A percentile compares a stretch with the other conserved stretches of the same genome.
Conservation (phyloP, 2,113 vertebrate genomes). For the Proteles cristata region DNA sequence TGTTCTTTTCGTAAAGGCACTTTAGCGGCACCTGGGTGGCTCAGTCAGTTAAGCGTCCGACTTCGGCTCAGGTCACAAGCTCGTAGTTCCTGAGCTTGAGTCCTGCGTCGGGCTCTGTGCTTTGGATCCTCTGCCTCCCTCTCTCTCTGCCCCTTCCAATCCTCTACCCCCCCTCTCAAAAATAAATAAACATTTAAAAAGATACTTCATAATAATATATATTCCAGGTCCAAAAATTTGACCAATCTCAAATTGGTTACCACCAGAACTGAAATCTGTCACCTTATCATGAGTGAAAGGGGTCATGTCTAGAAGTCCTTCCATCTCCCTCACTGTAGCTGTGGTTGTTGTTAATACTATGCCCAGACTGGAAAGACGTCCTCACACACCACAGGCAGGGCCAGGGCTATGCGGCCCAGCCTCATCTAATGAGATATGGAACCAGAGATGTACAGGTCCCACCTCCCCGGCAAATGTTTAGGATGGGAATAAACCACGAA, state of each 20-base stretch:
- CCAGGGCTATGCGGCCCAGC: slow-evolving; percentile 72
- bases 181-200: too few relatives aligned
- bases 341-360: neutral
- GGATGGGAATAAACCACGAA: slow-evolving; percentile 82
- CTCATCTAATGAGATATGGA: slow-evolving; percentile 81
- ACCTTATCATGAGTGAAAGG: neutral
- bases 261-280: neutral
- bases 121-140: too few relatives aligned
- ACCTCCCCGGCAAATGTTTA: slow-evolving; percentile 73
- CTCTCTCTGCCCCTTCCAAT: too few relatives aligned
- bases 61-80: too few relatives aligned
- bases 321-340: neutral
- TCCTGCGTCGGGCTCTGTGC: too few relatives aligned
- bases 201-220: neutral
- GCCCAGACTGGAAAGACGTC: neutral
- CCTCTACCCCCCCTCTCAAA: too few relatives aligned
- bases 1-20: neutral
- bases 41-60: too few relatives aligned
- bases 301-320: neutral
- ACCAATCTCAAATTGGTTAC: neutral
- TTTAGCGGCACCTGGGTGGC: too few relatives aligned
- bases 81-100: too few relatives aligned
- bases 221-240: neutral
- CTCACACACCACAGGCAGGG: slow-evolving; percentile 60
- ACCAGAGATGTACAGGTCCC: slow-evolving; percentile 79